These are phyloP conservation scores for Atta cephalotes DNA, from an alignment of 1,140 invertebrate genomes.

Conservation along the genomic window DNA sequence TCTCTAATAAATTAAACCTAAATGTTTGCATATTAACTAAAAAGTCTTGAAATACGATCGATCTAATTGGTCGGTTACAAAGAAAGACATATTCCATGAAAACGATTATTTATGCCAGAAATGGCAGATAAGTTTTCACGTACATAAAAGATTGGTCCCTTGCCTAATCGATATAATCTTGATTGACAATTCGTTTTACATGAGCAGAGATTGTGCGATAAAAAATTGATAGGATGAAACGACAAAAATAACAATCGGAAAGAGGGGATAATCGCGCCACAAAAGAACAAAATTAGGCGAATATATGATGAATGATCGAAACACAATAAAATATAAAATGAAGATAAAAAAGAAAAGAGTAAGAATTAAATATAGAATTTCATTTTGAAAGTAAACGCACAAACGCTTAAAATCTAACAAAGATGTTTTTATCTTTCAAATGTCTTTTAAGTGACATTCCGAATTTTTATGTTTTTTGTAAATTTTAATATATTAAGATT, in stretches of 20 bases:
- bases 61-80: constrained; percentile 3
- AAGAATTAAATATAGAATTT: not conserved
- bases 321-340: constrained; percentile 22
- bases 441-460: not conserved
- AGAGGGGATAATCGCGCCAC: constrained; percentile 53
- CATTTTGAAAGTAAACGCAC: not conserved
- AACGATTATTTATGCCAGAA: not conserved
- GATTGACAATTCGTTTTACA: constrained; percentile 1
- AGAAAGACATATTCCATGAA: constrained; percentile 13
- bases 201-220: constrained; percentile 26
- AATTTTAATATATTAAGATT: not conserved
- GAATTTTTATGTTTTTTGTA: not conserved
- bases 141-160: constrained; percentile 66
- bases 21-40: not conserved
- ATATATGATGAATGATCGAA: constrained; percentile 27
- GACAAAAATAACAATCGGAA: constrained; percentile 54
- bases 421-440: not conserved
- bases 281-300: constrained; percentile 55
- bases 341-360: not conserved
- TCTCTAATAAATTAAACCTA: constrained; percentile 33
- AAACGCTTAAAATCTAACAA: not conserved
- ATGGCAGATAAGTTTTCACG: not conserved
- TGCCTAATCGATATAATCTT: constrained; percentile 33
- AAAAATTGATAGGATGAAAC: constrained; percentile 39
- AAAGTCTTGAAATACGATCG: not conserved